Evolutionary conservation across 2,797 vertebrate genomes (phyloP), one percentile per base, ranked within the genome.

Genomic region (Halcyon leucocephala): DNA sequence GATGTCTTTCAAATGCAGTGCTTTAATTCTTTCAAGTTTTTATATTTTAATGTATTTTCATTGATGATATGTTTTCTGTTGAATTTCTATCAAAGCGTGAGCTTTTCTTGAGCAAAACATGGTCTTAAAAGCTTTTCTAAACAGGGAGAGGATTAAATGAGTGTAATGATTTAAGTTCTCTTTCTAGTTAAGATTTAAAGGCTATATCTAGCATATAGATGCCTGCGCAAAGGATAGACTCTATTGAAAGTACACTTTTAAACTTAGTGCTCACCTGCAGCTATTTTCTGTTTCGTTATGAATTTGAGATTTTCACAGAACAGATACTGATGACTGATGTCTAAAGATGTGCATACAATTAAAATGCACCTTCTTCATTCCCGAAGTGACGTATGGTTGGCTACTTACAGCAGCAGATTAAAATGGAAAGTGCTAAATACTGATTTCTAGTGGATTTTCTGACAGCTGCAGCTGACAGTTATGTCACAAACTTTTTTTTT

Each of bases 11-110:
- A 93, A 89, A 70, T 80, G 15, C 20, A 89, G 46, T 64, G 28
- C 88, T 95, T 19, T 84, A 84, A 92, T 93, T 96, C 58, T 96
- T 94, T 90, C 39, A 80, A 65, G 31, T 80, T 86, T 77, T 57
- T 82, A 22, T 95, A 78, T 80, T 92, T 95, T 64, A 89, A 73
- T 67, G 31, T 82, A 51, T 65, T 96, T 96, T 89, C 42, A 60
- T 88, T 93, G 89, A 41, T n/a, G 18, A 39, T 90, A 37, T 60
- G 14, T 82, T 93, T 93, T 89, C 70, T 80, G 37, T 44, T 74
- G 64, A 28, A 80, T 74, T 80, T 77, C 21, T 86, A 60, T 82
- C 55, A 85, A 89, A 82, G 16, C 3, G 26, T 33, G 37, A 86
- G n/a, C 26, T n/a, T 73, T 93, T 87, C 57, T 82, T 67, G 48